phyloP scores from a whole-genome alignment of 2,888 invertebrate genomes.

The Noctua comes region DNA sequence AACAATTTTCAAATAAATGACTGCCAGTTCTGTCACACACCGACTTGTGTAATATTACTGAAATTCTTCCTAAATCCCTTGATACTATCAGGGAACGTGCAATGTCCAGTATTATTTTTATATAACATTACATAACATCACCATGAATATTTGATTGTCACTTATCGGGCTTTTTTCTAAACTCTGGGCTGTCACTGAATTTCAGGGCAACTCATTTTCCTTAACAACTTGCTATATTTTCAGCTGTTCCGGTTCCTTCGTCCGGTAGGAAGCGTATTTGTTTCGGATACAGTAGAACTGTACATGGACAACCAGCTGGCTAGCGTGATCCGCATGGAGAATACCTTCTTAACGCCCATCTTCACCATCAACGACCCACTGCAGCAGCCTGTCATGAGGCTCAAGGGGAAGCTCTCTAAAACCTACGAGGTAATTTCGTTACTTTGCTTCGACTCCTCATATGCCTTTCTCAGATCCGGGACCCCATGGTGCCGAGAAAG shows the following conservation, averaged over 20 bases:
- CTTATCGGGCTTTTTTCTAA: background rate
- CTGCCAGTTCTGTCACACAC: background rate
- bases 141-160: background rate
- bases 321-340: constrained; percentile 73
- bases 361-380: constrained; percentile 72
- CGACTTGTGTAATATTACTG: background rate
- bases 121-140: background rate
- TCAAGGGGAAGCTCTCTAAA: constrained; percentile 67
- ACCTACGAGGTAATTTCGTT: constrained; percentile 18
- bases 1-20: background rate
- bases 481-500: background rate
- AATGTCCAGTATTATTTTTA: background rate
- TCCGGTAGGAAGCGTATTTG: constrained; percentile 68
- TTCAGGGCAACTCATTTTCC: background rate
- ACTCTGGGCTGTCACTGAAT: background rate
- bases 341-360: constrained; percentile 75
- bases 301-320: constrained; percentile 68
- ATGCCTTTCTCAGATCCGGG: background rate
- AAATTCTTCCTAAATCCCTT: too few relatives aligned
- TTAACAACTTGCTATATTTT: constrained; percentile 1
- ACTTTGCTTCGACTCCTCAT: background rate
- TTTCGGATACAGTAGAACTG: constrained; percentile 77
- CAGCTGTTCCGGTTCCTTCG: constrained; percentile 77
- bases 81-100: background rate
- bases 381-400: constrained; percentile 71